Evolutionary conservation across 2,797 vertebrate species (phyloP), one percentile per base, ranked within the genome.

Genomic region (Percopsis omiscomaycus): DNA sequence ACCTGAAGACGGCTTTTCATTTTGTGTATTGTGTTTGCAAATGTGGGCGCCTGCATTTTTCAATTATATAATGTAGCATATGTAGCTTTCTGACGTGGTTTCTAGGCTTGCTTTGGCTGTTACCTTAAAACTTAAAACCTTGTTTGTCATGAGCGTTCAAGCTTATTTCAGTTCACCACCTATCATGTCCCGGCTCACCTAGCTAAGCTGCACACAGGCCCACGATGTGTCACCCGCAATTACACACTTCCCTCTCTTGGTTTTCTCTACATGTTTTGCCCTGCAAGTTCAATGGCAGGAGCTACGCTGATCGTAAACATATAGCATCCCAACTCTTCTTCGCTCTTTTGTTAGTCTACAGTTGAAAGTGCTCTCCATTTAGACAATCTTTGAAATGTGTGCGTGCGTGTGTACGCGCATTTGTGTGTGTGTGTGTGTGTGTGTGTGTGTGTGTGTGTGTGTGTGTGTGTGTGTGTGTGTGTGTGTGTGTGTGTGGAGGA

Each of bases 181-280:
- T 61, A 56, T 58, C 61, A 54, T 66, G 44, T 68, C 6, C 9
- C 22, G 22, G 22, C 32, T 37, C 69, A 77, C 61, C 29, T 67
- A 46, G 50, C 1, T 8, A 68, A 45, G 51, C 71, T 59, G 68
- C 64, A 54, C 54, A 53, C 14, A 14, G 51, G 50, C 64, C 55
- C 49, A 46, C 15, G 27, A 13, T 11, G 27, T 64, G 48, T 30
- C 61, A 46, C 37, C 64, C 37, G 68, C 78, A 80, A 62, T 76
- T 69, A 76, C 2, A 55, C 58, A 48, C 16, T 37, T 37, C 65
- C 44, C 46, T 27, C n/a, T 66, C 44, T 73, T 29, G 69, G 12
- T 56, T 69, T 73, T 52, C 47, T 62, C 37, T 50, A 58, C 52
- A 3, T 63, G 50, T 8, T 16, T 14, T 68, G 6, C 10, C 0